These are phyloP conservation scores for Eurystomus glaucurus DNA, from an alignment of 2,797 vertebrate species.

Conservation along the genomic window DNA sequence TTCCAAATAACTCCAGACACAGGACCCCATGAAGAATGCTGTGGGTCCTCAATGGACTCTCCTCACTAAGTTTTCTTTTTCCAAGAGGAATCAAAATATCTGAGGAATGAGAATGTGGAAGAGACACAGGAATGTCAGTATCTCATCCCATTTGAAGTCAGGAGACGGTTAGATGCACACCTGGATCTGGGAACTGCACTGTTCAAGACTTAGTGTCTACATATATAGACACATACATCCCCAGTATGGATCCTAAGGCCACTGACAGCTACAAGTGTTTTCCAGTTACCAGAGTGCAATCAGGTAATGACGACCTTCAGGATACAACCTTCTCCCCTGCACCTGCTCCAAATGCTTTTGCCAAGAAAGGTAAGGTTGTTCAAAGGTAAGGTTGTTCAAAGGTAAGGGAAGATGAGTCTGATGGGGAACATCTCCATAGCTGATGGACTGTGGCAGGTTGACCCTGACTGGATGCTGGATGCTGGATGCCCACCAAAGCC, in stretches of 20 bases:
- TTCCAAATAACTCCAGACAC: neutral
- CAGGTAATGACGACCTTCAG: neutral
- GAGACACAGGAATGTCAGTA: neutral
- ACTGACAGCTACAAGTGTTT: neutral
- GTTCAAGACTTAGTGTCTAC: neutral
- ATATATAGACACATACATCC: accelerated
- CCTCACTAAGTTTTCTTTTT: neutral
- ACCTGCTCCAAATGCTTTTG: neutral
- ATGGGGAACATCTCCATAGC: neutral
- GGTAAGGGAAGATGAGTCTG: neutral
- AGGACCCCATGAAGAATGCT: neutral
- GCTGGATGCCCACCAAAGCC: neutral
- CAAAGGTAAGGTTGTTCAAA: neutral
- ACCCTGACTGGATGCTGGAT: neutral
- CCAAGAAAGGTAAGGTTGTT: neutral
- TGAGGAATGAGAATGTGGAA: neutral
- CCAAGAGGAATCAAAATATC: neutral
- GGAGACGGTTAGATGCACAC: neutral
- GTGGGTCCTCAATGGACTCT: neutral
- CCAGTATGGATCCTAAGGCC: accelerated
- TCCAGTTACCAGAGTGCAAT: neutral
- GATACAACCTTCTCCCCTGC: accelerated
- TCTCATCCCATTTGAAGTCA: neutral
- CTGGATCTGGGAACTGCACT: neutral
- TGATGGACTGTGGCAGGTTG: neutral